Percentiles rank a stretch among this genome's conserved stretches.
These are phyloP conservation scores for Elgonia sp. DNA, from an alignment of 2,888 invertebrate species.

Conservation along the genomic window DNA sequence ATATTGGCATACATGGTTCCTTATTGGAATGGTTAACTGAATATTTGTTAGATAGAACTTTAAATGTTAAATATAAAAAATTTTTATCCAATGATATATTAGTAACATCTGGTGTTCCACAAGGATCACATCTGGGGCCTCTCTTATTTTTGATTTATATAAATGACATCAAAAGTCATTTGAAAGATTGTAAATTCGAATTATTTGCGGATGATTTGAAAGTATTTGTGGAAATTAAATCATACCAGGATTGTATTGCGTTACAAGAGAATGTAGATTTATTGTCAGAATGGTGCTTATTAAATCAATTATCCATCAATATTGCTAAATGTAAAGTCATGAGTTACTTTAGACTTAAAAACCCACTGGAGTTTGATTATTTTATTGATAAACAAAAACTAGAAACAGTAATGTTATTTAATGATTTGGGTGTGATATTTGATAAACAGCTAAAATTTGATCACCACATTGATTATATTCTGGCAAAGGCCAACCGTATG, in stretches of 20 bases:
- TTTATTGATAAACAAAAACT: neutral
- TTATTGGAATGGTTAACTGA: neutral
- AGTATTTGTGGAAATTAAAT: neutral
- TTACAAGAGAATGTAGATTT: neutral
- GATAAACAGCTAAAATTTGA: too few relatives aligned
- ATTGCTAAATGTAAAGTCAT: neutral
- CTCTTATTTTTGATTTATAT: neutral
- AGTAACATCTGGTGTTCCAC: neutral
- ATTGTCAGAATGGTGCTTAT: neutral
- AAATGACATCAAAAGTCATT: too few relatives aligned
- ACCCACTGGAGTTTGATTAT: neutral
- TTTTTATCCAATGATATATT: neutral
- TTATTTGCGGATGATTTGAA: neutral
- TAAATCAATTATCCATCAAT: neutral
- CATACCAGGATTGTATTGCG: neutral
- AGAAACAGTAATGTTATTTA: neutral
- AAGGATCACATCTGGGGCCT: constrained; percentile 4
- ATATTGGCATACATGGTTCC: neutral
- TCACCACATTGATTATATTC: too few relatives aligned
- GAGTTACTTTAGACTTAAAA: neutral
- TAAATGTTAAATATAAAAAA: constrained; percentile 2
- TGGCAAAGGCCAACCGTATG: too few relatives aligned
- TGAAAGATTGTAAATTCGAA: neutral
- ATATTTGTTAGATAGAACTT: neutral
- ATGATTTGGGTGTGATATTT: too few relatives aligned